A percentile compares a stretch with the other conserved stretches of the same genome.
Evolutionary conservation across 1,140 invertebrate species (phyloP).

Genomic region (Wiebesia pumilae): DNA sequence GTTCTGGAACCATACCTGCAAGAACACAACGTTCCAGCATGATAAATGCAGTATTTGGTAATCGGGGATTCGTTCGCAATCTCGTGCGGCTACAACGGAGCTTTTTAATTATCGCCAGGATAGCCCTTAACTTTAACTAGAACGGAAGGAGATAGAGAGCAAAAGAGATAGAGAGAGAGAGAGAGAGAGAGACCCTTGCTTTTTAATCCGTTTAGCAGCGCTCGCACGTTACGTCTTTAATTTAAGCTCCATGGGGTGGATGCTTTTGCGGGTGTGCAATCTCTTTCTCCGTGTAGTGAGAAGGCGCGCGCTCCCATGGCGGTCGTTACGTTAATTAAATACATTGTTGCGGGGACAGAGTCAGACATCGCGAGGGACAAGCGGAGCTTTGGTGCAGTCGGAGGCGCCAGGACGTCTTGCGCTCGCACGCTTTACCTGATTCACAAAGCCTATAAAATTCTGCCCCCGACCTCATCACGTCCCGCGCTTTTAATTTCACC

Average conservation of each 20-base stretch:
- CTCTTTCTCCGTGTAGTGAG: constrained; percentile 60
- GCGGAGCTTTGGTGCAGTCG: background rate
- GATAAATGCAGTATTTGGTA: too few species aligned
- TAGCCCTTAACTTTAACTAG: too few species aligned
- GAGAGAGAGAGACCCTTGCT: constrained; percentile 67
- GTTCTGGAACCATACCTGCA: constrained; percentile 99
- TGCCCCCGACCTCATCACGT: too few species aligned
- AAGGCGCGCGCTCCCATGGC: constrained; percentile 63
- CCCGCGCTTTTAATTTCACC: too few species aligned
- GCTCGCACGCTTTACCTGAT: background rate
- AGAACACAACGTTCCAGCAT: constrained; percentile 52
- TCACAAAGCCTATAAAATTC: too few species aligned
- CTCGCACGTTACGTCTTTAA: constrained; percentile 67
- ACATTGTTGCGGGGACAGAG: constrained; percentile 74
- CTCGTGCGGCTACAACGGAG: too few species aligned
- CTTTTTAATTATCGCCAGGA: too few species aligned
- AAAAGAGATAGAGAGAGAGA: too few species aligned
- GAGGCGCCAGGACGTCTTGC: background rate
- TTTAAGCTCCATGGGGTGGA: constrained; percentile 64
- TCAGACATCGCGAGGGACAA: background rate
- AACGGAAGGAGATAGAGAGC: too few species aligned
- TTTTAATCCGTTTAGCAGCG: constrained; percentile 73
- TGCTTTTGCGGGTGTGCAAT: constrained; percentile 70
- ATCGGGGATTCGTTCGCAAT: too few species aligned
- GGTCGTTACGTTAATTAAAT: constrained; percentile 76